phyloP scores from a whole-genome alignment of 2,797 vertebrate species.

The Gallinago nigripennis region DNA sequence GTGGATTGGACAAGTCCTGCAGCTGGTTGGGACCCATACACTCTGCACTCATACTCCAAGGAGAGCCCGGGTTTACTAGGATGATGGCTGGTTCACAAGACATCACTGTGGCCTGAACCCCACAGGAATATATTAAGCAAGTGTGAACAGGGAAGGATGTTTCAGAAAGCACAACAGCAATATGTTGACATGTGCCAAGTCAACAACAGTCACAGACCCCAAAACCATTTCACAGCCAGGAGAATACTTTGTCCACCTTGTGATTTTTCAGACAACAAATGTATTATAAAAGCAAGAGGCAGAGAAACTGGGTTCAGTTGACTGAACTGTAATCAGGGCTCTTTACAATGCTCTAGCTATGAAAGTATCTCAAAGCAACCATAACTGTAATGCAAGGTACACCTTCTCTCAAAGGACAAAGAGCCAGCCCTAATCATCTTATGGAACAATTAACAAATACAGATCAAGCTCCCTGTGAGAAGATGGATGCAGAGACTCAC shows the following conservation, averaged over 20 bases:
- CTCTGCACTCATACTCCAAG: background rate
- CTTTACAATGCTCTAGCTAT: background rate
- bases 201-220: background rate
- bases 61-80: background rate
- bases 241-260: background rate
- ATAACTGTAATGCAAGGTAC: background rate
- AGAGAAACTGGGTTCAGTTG: background rate
- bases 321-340: background rate
- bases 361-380: background rate
- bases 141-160: background rate
- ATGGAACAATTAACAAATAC: background rate
- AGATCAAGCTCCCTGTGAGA: background rate
- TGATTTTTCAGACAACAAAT: background rate
- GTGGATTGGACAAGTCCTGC: background rate
- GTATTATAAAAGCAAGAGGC: background rate
- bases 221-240: background rate
- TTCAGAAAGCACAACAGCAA: background rate
- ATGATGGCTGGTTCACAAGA: background rate
- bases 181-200: background rate
- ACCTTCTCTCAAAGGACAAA: background rate
- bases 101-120: background rate
- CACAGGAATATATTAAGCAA: background rate
- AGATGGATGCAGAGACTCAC: conserved; percentile 72
- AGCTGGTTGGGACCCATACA: background rate
- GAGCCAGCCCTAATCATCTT: background rate